Evolutionary conservation across 2,888 invertebrate species (phyloP).

Genomic region (Hyalella azteca): DNA sequence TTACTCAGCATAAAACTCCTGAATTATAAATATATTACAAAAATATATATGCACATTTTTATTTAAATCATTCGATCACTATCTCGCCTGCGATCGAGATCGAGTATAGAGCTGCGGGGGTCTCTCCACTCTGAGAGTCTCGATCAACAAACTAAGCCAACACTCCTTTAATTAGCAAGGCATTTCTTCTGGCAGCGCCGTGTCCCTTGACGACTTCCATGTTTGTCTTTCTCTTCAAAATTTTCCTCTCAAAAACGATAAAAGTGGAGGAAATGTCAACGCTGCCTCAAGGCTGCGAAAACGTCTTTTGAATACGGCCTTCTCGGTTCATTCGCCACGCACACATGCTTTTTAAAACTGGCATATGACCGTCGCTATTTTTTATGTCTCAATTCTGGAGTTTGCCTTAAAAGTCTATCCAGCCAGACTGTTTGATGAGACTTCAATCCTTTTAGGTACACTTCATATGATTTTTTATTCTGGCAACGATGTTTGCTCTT

Average conservation of each 20-base stretch:
- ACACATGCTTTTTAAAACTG: neutral
- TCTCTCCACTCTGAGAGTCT: neutral
- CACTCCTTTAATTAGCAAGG: constrained; percentile 8
- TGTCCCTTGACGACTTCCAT: neutral
- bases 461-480: no score
- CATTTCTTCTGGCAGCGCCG: neutral
- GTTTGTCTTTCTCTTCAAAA: neutral
- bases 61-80: neutral
- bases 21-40: no score
- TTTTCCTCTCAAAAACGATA: constrained; percentile 1
- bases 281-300: neutral
- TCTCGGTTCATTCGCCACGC: constrained; percentile 10
- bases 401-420: neutral
- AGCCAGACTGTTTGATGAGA: neutral
- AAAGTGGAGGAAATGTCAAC: constrained; percentile 6
- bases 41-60: neutral
- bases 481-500: no score
- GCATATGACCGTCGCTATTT: neutral
- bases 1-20: no score
- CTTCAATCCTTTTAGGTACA: neutral
- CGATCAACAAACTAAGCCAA: constrained; percentile 10
- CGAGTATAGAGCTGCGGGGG: neutral
- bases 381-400: neutral
- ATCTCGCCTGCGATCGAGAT: neutral
- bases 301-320: constrained; percentile 6